phyloP scores from a whole-genome alignment of 2,797 vertebrate genomes.

The Rhabdophis nuchalis region DNA sequence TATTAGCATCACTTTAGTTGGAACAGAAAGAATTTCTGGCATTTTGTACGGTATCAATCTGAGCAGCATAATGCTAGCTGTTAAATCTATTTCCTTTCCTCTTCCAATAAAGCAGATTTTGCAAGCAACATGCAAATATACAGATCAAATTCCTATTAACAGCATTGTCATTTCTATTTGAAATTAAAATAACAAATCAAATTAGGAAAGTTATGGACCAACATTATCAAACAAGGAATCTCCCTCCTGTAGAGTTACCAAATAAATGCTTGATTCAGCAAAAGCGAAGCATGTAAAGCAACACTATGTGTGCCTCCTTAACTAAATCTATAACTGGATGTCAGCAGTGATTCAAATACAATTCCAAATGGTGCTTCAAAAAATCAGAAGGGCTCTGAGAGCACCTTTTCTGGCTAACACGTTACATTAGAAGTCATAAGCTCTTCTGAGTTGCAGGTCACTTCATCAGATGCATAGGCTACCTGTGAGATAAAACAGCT shows the following conservation, averaged over 20 bases:
- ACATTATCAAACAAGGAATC: neutral
- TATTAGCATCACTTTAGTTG: neutral
- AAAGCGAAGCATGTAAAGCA: neutral
- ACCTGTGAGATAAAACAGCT: neutral
- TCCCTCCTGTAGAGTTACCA: neutral
- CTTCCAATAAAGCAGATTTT: conserved; percentile 18
- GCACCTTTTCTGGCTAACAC: neutral
- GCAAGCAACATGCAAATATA: neutral
- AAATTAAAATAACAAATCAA: neutral
- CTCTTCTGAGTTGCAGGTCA: neutral
- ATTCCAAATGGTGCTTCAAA: neutral
- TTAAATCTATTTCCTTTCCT: neutral
- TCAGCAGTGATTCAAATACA: neutral
- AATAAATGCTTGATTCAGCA: neutral
- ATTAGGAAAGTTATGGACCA: neutral
- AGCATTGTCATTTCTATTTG: neutral
- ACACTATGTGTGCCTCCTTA: no score
- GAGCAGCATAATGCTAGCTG: neutral
- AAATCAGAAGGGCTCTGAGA: neutral
- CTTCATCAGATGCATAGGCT: neutral
- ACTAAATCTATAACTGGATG: neutral
- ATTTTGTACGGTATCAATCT: conserved; percentile 4
- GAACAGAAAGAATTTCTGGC: neutral
- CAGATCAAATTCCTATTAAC: neutral
- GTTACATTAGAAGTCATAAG: neutral